Evolutionary conservation across 1,140 invertebrate species (phyloP), one percentile per base, ranked within the genome.

Genomic region (Pristionchus pacificus): DNA sequence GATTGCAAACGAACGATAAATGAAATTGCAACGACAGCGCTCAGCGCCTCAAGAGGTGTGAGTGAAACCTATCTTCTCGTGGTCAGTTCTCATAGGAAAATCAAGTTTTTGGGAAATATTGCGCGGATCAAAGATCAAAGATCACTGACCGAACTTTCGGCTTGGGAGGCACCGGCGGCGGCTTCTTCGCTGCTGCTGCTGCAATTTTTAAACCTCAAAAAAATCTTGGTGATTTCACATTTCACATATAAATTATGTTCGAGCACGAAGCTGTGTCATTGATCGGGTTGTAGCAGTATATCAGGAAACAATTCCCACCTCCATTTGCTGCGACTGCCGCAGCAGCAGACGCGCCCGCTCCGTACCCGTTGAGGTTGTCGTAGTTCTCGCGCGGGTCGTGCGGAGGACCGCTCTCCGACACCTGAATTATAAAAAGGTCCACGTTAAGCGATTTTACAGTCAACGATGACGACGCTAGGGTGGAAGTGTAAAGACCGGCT

Each of bases 281-380:
- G n/a, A n/a, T n/a, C n/a, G n/a, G n/a, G n/a, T n/a, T n/a, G n/a
- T n/a, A n/a, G n/a, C n/a, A n/a, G n/a, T n/a, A n/a, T n/a, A n/a
- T n/a, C n/a, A n/a, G n/a, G n/a, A n/a, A n/a, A n/a, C n/a, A n/a
- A n/a, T n/a, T n/a, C n/a, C n/a, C n/a, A n/a, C n/a, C n/a, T n/a
- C n/a, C n/a, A n/a, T n/a, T n/a, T n/a, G n/a, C n/a, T n/a, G n/a
- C n/a, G 19, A 49, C 19, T 10, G 38, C 19, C 38, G 6, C 38
- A 6, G 6, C 38, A 49, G 6, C 38, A 6, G 38, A 6, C 6
- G 59, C 62, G 24, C 71, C 71, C 2, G 67, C 71, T 25, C 71
- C 71, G 32, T 68, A 63, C 15, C 71, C 71, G 49, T 73, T 73
- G 33, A 73, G 38, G 68, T 73, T 73, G 27, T 73, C 71, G 28